A percentile compares a stretch with the other conserved stretches of the same genome.
These are phyloP conservation scores for Scaeva pyrastri DNA, from an alignment of 2,888 invertebrate species.

Conservation along the genomic window DNA sequence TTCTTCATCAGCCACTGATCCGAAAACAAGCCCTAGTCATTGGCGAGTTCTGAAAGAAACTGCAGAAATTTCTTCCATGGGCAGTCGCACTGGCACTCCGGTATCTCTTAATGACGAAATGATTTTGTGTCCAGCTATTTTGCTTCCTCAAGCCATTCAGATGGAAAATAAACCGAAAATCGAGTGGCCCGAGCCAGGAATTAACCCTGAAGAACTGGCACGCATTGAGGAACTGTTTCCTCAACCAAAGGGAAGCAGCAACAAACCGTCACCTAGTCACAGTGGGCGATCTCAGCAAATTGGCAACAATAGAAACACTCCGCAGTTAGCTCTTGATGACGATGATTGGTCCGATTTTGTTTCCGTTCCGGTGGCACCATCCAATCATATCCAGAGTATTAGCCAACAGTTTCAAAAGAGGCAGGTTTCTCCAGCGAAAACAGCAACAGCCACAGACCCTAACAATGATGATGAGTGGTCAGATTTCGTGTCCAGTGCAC, in stretches of 20 bases:
- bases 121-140: slow-evolving; percentile 82
- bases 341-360: slow-evolving; percentile 87
- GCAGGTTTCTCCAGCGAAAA: slow-evolving; percentile 70
- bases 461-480: slow-evolving; percentile 85
- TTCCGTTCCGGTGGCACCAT: slow-evolving; percentile 80
- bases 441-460: slow-evolving; percentile 25
- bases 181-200: slow-evolving; percentile 85
- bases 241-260: slow-evolving; percentile 77
- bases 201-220: slow-evolving; percentile 83
- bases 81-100: slow-evolving; percentile 78
- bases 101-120: slow-evolving; percentile 77
- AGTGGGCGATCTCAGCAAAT: slow-evolving; percentile 78
- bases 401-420: slow-evolving; percentile 68
- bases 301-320: slow-evolving; percentile 62
- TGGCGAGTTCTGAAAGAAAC: slow-evolving; percentile 68
- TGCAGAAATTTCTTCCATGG: slow-evolving; percentile 40
- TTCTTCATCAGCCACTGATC: slow-evolving; percentile 46
- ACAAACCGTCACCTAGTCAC: slow-evolving; percentile 69
- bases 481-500: slow-evolving; percentile 85
- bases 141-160: slow-evolving; percentile 81
- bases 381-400: slow-evolving; percentile 64
- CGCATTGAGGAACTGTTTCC: slow-evolving; percentile 83
- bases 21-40: slow-evolving; percentile 64
- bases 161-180: slow-evolving; percentile 82
- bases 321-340: slow-evolving; percentile 79